Evolutionary conservation across 2,888 invertebrate genomes (phyloP), one percentile per base, ranked within the genome.

Genomic region (Apotomis turbidana): DNA sequence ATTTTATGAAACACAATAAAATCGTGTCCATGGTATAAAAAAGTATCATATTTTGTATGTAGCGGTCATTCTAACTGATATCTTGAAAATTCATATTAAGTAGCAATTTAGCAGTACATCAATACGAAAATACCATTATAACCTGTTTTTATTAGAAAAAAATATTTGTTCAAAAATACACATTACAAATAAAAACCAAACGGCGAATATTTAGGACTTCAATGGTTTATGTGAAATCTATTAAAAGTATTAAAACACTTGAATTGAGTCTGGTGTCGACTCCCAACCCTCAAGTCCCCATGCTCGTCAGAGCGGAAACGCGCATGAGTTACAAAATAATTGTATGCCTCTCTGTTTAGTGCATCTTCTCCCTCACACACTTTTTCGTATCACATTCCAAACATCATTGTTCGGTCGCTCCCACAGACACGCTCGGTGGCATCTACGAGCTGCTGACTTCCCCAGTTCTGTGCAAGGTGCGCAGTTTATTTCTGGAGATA

Each of bases 361-460:
- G 64, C 64, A 71, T 71, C 70, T 63, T 80, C 82, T 83, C 85
- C 71, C 80, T 85, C 83, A 69, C 80, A 76, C 85, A 66, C 70
- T 78, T 80, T 88, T 89, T 86, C 81, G 83, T 87, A 84, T 86
- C 84, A 82, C 90, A 92, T 92, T 92, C 92, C 92, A 81, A 84
- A 79, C 84, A 76, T 83, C 86, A 89, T 90, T 90, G 90, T 89
- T 87, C 80, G 85, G 78, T 74, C 81, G 86, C 87, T 90, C 90
- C 89, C 90, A 90, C 84, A 84, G 89, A 83, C 86, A 86, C 86
- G 90, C 83, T 87, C 78, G 77, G 81, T 77, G 78, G 83, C 81
- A 75, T 79, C 77, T 78, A 81, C 74, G 51, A 68, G 77, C 76
- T 15, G 27, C n/a, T 9, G 57, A 36, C 49, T 27, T 70, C 76